Base-by-base conservation (phyloP, 2,113 vertebrate genomes). In the Pseudorhombus dupliciocellatus region DNA sequence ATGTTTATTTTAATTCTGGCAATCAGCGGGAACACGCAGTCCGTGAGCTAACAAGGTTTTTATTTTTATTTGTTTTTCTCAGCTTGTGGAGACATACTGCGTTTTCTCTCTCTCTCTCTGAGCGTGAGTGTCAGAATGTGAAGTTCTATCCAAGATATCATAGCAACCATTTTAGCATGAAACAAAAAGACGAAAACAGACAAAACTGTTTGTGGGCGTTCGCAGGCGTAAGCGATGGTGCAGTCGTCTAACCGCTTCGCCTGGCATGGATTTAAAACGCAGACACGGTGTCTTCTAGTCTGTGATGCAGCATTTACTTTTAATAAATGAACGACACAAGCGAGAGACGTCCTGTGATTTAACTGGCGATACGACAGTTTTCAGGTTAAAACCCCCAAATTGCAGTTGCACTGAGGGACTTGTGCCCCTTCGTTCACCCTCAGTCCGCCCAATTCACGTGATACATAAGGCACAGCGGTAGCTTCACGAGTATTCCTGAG, bases 121-220 rank as follows among this genome's bases (percentile, higher is more conserved):
- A 9, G 31, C 10, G 8, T 34, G 34, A 30, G 51, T 30, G 6
- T 66, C 24, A 51, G 8, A 5, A 34, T 50, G 24, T 42, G 20
- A 42, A 58, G 12, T 18, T 12, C 5, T 66, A 46, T 37, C 66
- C 30, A 24, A 66, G 59, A 70, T 51, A 54, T 74, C 65, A 59
- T n/a, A 28, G 70, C 59, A 74, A 74, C 30, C 57, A n/a, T 26
- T 53, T 15, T 25, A 64, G 59, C 9, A 46, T 59, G 59, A 76
- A 73, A 77, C n/a, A 75, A 67, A 25, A 63, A 63, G 66, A 73
- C 59, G 37, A 70, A 81, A 71, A 76, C 72, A 79, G 64, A 84
- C 57, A 18, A 18, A 46, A 18, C 42, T 18, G 5, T 30, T n/a
- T 12, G 84, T 83, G 70, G 75, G 84, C 46, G 77, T 83, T 20